Evolutionary conservation across 2,113 vertebrate species (phyloP).

Genomic region (Cheirogaleus medius): DNA sequence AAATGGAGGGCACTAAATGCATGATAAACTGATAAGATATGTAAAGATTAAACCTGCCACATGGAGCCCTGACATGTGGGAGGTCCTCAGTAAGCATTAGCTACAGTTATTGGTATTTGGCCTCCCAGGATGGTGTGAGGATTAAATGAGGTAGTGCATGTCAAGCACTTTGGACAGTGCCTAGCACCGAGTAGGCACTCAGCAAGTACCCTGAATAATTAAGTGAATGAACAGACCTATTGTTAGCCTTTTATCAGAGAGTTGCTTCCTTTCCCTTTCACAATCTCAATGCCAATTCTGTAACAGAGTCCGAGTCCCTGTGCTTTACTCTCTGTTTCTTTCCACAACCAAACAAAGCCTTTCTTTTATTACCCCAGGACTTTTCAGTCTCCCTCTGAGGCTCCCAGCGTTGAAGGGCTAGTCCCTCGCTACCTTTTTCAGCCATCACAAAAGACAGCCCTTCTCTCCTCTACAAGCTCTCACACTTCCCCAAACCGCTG

Average conservation of each 20-base stretch:
- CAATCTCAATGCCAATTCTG: conserved; percentile 12
- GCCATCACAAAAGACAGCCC: not conserved
- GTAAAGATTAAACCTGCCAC: not conserved
- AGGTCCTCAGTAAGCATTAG: not conserved
- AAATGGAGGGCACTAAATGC: not conserved
- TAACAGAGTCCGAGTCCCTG: not conserved
- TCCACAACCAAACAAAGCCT: conserved; percentile 35
- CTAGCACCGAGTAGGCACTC: not conserved
- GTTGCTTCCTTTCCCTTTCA: conserved; percentile 39
- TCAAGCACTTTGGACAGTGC: not conserved
- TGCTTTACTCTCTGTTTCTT: not conserved
- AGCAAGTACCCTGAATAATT: not conserved
- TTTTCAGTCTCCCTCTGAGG: not conserved
- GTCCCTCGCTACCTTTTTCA: not conserved
- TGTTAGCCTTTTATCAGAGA: conserved; percentile 19
- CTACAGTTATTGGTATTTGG: not conserved
- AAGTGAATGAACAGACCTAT: conserved; percentile 19
- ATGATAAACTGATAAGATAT: not conserved
- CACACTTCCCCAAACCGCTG: fast-evolving
- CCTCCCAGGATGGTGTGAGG: no score
- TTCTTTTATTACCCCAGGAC: conserved; percentile 30
- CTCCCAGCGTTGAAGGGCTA: not conserved
- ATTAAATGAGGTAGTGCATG: not conserved
- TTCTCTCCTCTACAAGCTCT: not conserved
- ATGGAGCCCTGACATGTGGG: not conserved